Conservation (phyloP, 2,113 vertebrate species). For the Macrotis lagotis region DNA sequence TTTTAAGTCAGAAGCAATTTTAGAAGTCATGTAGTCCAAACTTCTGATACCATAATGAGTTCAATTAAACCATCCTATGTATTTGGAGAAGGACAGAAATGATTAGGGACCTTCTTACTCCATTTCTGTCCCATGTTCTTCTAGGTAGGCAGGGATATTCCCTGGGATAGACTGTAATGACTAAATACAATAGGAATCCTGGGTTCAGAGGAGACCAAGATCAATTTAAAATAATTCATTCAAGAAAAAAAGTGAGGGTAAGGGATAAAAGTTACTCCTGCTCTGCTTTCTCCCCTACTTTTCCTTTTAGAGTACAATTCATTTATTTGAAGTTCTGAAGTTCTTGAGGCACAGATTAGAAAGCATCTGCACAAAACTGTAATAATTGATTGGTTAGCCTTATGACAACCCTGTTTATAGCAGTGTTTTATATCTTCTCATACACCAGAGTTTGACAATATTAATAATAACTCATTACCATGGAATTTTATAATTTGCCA, state of each 20-base stretch:
- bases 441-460: not conserved
- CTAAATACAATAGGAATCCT: not conserved
- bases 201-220: not conserved
- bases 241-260: not conserved
- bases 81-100: not conserved
- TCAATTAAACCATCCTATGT: not conserved
- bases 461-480: not conserved
- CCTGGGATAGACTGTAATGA: not conserved
- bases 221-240: not conserved
- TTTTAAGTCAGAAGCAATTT: not conserved
- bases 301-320: not conserved
- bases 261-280: not conserved
- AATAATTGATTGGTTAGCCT: not conserved
- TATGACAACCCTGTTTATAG: not conserved
- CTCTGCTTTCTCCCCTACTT: not conserved
- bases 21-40: not conserved
- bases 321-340: not conserved
- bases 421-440: not conserved
- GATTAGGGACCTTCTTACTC: not conserved
- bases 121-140: not conserved
- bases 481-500: not conserved
- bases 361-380: not conserved
- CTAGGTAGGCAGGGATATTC: not conserved
- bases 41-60: not conserved
- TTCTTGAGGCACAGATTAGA: not conserved